phyloP scores from a whole-genome alignment of 2,113 vertebrate genomes.

The Callopanchax toddi region DNA sequence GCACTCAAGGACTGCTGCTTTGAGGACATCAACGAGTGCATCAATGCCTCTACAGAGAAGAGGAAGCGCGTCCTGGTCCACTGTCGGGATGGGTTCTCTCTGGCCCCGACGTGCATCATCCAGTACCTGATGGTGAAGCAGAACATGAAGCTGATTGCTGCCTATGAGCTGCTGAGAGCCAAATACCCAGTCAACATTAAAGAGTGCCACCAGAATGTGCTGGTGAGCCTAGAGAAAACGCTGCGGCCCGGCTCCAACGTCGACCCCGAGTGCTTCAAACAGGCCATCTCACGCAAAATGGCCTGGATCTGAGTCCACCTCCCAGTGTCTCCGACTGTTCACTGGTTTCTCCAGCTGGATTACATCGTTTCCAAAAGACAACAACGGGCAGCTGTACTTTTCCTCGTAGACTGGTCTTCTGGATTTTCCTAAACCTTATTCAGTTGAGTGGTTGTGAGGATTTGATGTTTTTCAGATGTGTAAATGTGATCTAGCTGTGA shows the following conservation, averaged over 20 bases:
- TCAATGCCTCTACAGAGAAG: slow-evolving; percentile 78
- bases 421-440: slow-evolving; percentile 20
- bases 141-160: slow-evolving; percentile 81
- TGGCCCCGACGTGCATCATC: slow-evolving; percentile 80
- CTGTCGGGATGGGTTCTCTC: slow-evolving; percentile 82
- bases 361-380: slow-evolving; percentile 23
- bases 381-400: slow-evolving; percentile 30
- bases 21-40: slow-evolving; percentile 82
- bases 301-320: slow-evolving; percentile 78
- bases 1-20: slow-evolving; percentile 77
- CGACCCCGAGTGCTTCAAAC: slow-evolving; percentile 78
- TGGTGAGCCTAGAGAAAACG: slow-evolving; percentile 81
- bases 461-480: slow-evolving; percentile 45
- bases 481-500: slow-evolving; percentile 49
- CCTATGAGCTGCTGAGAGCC: slow-evolving; percentile 80
- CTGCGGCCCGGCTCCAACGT: slow-evolving; percentile 73
- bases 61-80: slow-evolving; percentile 83
- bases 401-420: slow-evolving; percentile 20
- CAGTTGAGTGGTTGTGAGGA: slow-evolving; percentile 40
- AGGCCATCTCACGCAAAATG: slow-evolving; percentile 81
- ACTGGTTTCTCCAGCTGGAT: not conserved
- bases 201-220: slow-evolving; percentile 81
- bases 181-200: slow-evolving; percentile 80
- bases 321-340: slow-evolving; percentile 4
- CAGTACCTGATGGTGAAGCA: slow-evolving; percentile 84